Evolutionary conservation across 2,888 invertebrate species (phyloP), one percentile per base, ranked within the genome.

Genomic region (Mechanitis messenoides): DNA sequence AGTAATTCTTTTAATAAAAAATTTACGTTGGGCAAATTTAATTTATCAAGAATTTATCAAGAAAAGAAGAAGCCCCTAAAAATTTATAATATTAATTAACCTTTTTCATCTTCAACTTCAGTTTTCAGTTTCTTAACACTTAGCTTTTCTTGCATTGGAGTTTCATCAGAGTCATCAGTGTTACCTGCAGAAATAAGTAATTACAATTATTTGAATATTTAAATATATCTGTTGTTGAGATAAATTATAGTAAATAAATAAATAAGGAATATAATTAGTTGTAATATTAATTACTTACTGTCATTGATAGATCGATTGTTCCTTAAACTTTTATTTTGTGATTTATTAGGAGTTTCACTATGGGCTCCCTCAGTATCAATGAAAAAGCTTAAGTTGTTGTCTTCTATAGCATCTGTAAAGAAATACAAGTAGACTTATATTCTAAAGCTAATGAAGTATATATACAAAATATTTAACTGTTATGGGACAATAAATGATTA

Each of bases 291-390:
- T 42, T 42, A 46, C 55, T 61, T 63, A 67, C 67, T 54, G 58
- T 47, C 35, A 3, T 45, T 54, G 35, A 47, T 47, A 12, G 38
- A 58, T 5, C n/a, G 57, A 64, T 69, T 68, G n/a, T 59, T 63
- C 45, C 69, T 68, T 38, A 62, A 61, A 66, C 68, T 70, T 55
- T 64, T 67, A 56, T 72, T 70, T 46, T 68, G 66, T 20, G 69
- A 57, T n/a, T 62, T 63, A 28, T 66, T 45, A 7, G 11, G 3
- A n/a, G 56, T 56, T 50, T 59, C 59, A 12, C 42, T 46, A 53
- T 60, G 58, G 3, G 61, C 55, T 6, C 70, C 70, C 45, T 62
- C 63, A 6, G 70, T 67, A 50, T 70, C 70, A 50, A 69, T 53
- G 45, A 68, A 68, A 33, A 70, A 70, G 56, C 60, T 54, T 45